Evolutionary conservation across 2,797 vertebrate species (phyloP), one percentile per base, ranked within the genome.

Genomic region (Todus mexicanus): DNA sequence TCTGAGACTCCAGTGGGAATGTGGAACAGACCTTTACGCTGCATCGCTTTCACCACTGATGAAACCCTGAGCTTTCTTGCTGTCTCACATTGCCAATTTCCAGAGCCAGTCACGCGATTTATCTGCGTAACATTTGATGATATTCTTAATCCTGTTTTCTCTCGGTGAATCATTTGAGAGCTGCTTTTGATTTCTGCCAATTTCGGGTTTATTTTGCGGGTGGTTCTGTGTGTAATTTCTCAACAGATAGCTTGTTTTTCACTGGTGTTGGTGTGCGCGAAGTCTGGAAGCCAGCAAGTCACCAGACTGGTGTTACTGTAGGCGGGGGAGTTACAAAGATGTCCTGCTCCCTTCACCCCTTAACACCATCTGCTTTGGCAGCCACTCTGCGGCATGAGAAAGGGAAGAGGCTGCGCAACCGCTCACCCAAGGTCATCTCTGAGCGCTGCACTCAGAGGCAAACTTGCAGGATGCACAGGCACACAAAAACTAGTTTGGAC

Each of bases 111-210:
- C 22, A 47, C 23, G 78, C 21, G 2, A 16, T 50, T 57, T 25
- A 8, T 4, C 19, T 87, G 65, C 2, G 1, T 59, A 50, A 42
- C 70, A 23, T 31, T 61, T 51, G 2, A 7, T 26, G 68, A 40
- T 33, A 2, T 29, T 91, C 54, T 82, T 65, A 76, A 87, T 79
- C 75, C 84, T 82, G 3, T 82, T 93, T 92, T 88, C 68, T 54
- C 66, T 43, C 51, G 2, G 1, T 79, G 83, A 87, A 92, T 82
- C 77, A 61, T 29, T 29, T 9, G 53, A 22, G 40, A 26, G 26
- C 35, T 21, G 31, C 25, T 25, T 20, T 15, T 21, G 71, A 43
- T 90, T 89, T 12, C 80, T 93, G 74, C 71, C 94, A 37, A 25
- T 13, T 43, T 71, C 20, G 8, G 27, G 40, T 90, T 94, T 78